Evolutionary conservation across 37 sponge, comb jelly and placozoan genomes (phyloP), one percentile per base, ranked within the genome.

Genomic region (Cliona cf. orientalis): DNA sequence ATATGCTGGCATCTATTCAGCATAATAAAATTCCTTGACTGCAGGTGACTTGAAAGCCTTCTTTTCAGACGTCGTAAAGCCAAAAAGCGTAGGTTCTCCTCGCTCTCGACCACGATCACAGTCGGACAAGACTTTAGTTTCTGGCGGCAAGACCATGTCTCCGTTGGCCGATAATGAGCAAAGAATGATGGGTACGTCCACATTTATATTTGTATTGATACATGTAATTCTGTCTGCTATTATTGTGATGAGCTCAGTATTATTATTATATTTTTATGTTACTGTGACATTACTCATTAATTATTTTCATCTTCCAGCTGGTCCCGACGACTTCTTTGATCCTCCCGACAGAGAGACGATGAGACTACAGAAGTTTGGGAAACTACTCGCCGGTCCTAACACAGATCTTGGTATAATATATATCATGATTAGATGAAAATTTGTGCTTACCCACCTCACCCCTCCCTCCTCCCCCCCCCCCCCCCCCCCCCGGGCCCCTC

Each of bases 291-390:
- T n/a, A n/a, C n/a, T n/a, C n/a, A n/a, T n/a, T n/a, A n/a, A n/a
- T n/a, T n/a, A n/a, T n/a, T n/a, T n/a, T n/a, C n/a, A n/a, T n/a
- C n/a, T n/a, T n/a, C n/a, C n/a, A n/a, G n/a, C n/a, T n/a, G n/a
- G n/a, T n/a, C n/a, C 17, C 17, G 11, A 49, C 17, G 89, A 89
- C 35, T 56, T 60, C 34, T 74, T 75, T 72, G 93, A 92, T 61
- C 72, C 82, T 7, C 65, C 82, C 0, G 96, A 95, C 76, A 61
- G 92, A 42, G 96, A 95, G 57, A 91, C 90, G 23, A 78, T 81
- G 49, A 82, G 87, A 37, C 78, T 95, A 22, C 88, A 95, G 76
- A 91, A 86, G 71, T 95, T 95, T 89, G 96, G 89, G 42, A 91
- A 89, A 60, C 84, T 89, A 1, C 57, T 95, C 22, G 92, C 89